Conservation (phyloP, 2,113 vertebrate genomes). For the Cygnus buccinator region DNA sequence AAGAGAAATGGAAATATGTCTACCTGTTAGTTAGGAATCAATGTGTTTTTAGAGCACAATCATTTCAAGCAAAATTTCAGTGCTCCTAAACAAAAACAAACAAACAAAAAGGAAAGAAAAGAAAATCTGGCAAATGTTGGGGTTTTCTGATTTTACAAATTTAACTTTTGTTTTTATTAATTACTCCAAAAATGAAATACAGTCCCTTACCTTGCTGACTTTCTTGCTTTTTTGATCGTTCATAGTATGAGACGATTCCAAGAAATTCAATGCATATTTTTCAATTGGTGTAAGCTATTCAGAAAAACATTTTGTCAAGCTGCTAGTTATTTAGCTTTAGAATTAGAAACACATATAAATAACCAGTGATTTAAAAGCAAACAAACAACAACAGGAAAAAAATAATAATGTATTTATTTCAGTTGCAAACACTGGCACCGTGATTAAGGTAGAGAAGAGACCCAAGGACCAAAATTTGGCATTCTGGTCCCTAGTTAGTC, state of each 20-base stretch:
- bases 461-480: not conserved
- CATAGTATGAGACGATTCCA: slow-evolving; percentile 81
- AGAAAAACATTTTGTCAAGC: not conserved
- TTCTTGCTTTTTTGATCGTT: slow-evolving; percentile 52
- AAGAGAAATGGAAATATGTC: not conserved
- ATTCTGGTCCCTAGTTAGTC: not conserved
- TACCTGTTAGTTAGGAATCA: not conserved
- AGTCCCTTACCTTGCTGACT: slow-evolving; percentile 52
- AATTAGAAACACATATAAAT: not conserved
- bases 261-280: slow-evolving; percentile 87
- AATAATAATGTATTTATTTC: not conserved
- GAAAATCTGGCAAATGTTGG: not conserved
- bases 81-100: not conserved
- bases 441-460: not conserved
- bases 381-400: not conserved
- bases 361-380: not conserved
- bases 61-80: not conserved
- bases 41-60: not conserved
- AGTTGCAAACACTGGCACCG: not conserved
- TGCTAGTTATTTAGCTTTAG: not conserved
- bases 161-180: not conserved
- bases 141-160: not conserved
- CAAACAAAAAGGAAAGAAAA: not conserved
- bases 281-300: slow-evolving; percentile 90
- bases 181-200: not conserved